Percentiles rank a stretch among this genome's conserved stretches.
Evolutionary conservation across 1,140 invertebrate species (phyloP).

Genomic region (Drosophila pandora): DNA sequence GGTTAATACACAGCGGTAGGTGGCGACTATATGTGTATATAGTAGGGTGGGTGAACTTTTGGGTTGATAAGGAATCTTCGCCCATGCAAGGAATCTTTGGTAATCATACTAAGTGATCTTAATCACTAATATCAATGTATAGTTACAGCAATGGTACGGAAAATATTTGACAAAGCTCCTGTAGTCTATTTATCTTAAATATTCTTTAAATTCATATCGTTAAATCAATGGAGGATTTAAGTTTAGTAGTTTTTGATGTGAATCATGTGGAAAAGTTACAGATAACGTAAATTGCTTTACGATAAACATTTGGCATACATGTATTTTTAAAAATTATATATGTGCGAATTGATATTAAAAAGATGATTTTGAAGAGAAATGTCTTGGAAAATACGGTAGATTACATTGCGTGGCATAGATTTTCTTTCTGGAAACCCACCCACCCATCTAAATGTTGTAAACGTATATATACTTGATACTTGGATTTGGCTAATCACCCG

Average conservation of each 20-base stretch:
- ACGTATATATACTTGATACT: constrained; percentile 62
- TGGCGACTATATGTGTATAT: constrained; percentile 32
- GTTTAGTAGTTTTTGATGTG: not conserved
- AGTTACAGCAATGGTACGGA: not conserved
- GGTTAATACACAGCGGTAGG: constrained; percentile 47
- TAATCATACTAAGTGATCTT: not conserved
- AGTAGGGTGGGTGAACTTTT: constrained; percentile 6
- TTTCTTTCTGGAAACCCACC: not conserved
- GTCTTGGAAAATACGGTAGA: not conserved
- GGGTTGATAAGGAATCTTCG: not conserved
- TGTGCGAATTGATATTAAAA: not conserved
- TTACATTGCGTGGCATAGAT: not conserved
- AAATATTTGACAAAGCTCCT: not conserved
- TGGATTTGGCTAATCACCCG: constrained; percentile 68
- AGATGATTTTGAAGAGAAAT: not conserved
- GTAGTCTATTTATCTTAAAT: not conserved
- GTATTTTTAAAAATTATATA: not conserved
- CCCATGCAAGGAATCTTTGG: constrained; percentile 5
- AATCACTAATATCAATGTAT: not conserved
- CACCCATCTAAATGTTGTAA: constrained; percentile 36
- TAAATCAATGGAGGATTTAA: not conserved
- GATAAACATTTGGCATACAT: not conserved
- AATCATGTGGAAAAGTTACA: not conserved
- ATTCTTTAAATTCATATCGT: not conserved
- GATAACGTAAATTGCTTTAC: not conserved